Evolutionary conservation across 53 echinoderm and acorn worm species (phyloP).

Genomic region (Glandiceps talaboti): DNA sequence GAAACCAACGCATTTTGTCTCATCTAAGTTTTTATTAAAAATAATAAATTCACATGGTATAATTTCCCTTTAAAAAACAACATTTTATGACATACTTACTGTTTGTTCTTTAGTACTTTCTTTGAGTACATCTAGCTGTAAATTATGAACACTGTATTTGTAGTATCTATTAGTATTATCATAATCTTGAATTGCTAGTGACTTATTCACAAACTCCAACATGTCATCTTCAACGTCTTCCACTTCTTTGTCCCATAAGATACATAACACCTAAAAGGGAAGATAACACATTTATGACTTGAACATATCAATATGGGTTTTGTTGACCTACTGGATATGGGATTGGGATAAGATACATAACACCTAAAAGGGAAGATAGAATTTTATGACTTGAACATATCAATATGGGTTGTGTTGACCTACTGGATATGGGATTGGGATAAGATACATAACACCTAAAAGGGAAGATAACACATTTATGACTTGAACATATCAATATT

Average conservation of each 20-base stretch:
- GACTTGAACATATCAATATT: too few species aligned
- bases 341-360: too few species aligned
- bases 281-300: too few species aligned
- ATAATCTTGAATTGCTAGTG: conserved; percentile 71
- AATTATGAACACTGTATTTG: conserved; percentile 62
- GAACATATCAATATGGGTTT: too few species aligned
- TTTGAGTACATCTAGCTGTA: conserved; percentile 67
- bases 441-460: conserved; percentile 48
- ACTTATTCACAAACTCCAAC: conserved; percentile 65
- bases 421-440: too few species aligned
- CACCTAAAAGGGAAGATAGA: conserved; percentile 20
- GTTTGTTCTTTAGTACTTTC: conserved; percentile 31
- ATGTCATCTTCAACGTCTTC: conserved; percentile 78
- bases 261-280: conserved; percentile 40
- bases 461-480: background rate
- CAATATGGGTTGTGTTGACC: too few species aligned
- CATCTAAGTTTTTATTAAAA: too few species aligned
- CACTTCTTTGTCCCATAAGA: conserved; percentile 54
- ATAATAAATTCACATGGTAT: too few species aligned
- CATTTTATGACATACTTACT: conserved; percentile 18
- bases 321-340: too few species aligned
- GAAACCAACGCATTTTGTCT: too few species aligned
- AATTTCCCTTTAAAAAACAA: too few species aligned
- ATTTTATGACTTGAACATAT: too few species aligned
- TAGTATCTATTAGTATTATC: conserved; percentile 42